Evolutionary conservation across 2,113 vertebrate species (phyloP), one percentile per base, ranked within the genome.

Genomic region (Eolophus roseicapilla): DNA sequence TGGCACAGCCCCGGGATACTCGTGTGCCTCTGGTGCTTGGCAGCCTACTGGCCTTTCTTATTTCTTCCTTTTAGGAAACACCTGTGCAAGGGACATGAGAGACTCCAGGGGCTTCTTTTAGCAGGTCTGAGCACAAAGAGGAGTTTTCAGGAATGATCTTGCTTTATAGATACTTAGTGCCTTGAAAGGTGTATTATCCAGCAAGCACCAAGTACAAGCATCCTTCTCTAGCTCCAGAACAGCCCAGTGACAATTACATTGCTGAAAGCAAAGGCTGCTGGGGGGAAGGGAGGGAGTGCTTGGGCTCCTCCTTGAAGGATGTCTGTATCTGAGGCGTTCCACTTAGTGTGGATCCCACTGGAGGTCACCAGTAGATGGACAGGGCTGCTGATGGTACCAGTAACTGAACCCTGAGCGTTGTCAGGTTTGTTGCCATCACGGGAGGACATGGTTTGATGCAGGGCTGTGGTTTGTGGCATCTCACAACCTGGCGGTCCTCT

Each of bases 61-160:
- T 43, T 83, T 92, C 84, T 82, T 82, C 52, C 44, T 88, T 82
- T 60, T 83, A 84, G 78, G 82, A 75, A 96, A 90, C 46, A 35
- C 57, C 47, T 24, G 0, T 7, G 2, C 60, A 96, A 90, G 37
- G n/a, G 69, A 88, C 92, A 78, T 0, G 1, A 85, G 46, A 59
- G n/a, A 63, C 50, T 74, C 65, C 65, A 31, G 39, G 4, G 0
- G 33, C 64, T 92, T 82, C 19, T 84, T 83, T 86, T 3, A 0
- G 60, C 46, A 64, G 79, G 69, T 20, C 75, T 17, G 41, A 23
- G 47, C 3, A 2, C 1, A 3, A 67, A 52, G 29, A 27, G 29
- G 85, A 46, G 35, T 75, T 90, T 94, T 84, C 65, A 49, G 47
- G 31, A 84, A n/a, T n/a, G 10, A 52, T 52, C 35, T 79, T 86